Evolutionary conservation across 2,797 vertebrate genomes (phyloP).

Genomic region (Pantherophis vulpinus): DNA sequence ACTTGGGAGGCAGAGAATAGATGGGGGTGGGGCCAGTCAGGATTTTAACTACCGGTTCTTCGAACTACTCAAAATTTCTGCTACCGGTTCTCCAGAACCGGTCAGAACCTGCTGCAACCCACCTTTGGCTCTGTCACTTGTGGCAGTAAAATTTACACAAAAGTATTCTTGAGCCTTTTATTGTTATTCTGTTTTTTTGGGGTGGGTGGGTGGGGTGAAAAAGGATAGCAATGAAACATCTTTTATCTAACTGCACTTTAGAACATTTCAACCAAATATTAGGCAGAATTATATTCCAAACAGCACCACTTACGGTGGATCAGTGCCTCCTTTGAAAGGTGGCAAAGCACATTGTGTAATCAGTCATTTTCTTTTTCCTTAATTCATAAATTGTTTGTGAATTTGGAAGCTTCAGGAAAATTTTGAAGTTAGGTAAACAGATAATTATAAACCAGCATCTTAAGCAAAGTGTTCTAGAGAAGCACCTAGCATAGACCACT

Average conservation of each 20-base stretch:
- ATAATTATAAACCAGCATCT: not conserved
- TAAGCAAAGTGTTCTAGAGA: not conserved
- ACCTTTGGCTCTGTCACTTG: conserved; percentile 15
- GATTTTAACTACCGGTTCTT: no score
- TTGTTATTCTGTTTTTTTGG: not conserved
- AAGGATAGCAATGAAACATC: conserved; percentile 13
- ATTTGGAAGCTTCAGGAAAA: not conserved
- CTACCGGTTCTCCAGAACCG: no score
- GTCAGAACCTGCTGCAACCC: no score
- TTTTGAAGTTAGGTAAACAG: not conserved
- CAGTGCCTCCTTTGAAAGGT: conserved; percentile 30
- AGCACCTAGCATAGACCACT: not conserved
- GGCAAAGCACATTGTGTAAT: conserved; percentile 1
- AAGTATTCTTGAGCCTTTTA: conserved; percentile 39
- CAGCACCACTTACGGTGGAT: not conserved
- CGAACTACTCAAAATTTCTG: no score
- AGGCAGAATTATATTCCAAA: conserved; percentile 16
- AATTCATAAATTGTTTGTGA: not conserved
- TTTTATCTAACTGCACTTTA: not conserved
- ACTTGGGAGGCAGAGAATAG: no score
- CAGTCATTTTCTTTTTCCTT: not conserved
- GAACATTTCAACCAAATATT: conserved; percentile 24
- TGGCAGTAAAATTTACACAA: conserved; percentile 41
- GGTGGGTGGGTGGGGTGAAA: conserved; percentile 2
- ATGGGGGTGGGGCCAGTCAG: no score